Evolutionary conservation across 1,140 invertebrate species (phyloP).

Genomic region (Meteorus sp.): DNA sequence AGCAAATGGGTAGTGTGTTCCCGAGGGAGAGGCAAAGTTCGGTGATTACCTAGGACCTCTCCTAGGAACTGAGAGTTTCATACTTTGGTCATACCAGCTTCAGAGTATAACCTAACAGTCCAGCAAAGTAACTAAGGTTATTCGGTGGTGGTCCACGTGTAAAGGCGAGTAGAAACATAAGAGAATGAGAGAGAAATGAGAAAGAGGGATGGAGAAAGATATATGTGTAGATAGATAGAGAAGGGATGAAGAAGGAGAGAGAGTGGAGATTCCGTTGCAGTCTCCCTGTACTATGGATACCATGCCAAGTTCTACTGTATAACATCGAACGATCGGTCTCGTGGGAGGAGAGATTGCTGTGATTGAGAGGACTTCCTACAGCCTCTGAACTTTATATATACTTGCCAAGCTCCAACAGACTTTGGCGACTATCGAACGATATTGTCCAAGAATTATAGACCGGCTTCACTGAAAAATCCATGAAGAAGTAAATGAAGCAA

Average conservation of each 20-base stretch:
- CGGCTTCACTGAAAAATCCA: background rate
- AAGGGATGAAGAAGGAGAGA: conserved; percentile 21
- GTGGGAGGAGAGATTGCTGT: conserved; percentile 36
- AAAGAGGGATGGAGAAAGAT: conserved; percentile 21
- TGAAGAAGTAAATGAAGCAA: background rate
- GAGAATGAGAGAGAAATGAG: no score
- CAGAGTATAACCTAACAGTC: conserved; percentile 54
- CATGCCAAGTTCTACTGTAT: background rate
- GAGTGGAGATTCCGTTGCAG: conserved; percentile 5
- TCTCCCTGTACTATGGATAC: conserved; percentile 16
- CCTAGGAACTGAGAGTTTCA: conserved; percentile 55
- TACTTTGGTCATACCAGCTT: conserved; percentile 52
- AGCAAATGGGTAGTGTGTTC: conserved; percentile 37
- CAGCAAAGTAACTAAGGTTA: conserved; percentile 57
- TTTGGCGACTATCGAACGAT: conserved; percentile 7
- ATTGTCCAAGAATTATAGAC: conserved; percentile 8
- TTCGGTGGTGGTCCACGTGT: no score
- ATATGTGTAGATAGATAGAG: conserved; percentile 26
- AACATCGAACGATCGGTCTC: conserved; percentile 40
- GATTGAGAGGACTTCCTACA: conserved; percentile 37
- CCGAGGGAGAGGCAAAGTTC: conserved; percentile 57
- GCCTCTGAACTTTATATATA: conserved; percentile 22
- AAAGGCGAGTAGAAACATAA: no score
- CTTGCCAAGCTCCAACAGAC: conserved; percentile 3
- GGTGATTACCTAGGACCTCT: conserved; percentile 60